Evolutionary conservation across 2,113 vertebrate genomes (phyloP).

Genomic region (Rutilus rutilus): DNA sequence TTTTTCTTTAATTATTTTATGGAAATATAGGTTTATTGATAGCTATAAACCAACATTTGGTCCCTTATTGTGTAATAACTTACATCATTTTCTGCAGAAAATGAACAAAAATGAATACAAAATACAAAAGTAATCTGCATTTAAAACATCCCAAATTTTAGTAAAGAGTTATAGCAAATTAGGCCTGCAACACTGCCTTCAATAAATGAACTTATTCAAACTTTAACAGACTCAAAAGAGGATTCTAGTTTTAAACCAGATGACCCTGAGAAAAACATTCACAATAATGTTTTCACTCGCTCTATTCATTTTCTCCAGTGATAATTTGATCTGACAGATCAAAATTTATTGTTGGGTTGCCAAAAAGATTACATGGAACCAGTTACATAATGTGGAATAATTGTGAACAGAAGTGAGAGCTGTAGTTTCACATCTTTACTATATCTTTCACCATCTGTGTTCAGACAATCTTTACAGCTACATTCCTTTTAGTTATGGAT

Average conservation of each 20-base stretch:
- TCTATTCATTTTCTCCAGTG: background rate
- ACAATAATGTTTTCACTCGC: background rate
- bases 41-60: background rate
- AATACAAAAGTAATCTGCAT: too few species aligned
- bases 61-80: background rate
- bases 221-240: background rate
- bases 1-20: background rate
- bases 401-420: slow-evolving; percentile 24
- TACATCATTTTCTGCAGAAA: too few species aligned
- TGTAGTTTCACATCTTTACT: background rate
- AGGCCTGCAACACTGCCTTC: background rate
- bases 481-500: background rate
- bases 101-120: too few species aligned
- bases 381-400: slow-evolving; percentile 8
- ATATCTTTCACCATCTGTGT: background rate
- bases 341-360: background rate
- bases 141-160: too few species aligned
- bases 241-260: background rate
- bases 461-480: background rate
- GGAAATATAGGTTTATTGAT: background rate
- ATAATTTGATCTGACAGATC: slow-evolving; percentile 8
- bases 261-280: slow-evolving; percentile 1
- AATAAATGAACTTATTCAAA: background rate
- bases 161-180: background rate
- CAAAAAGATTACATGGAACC: background rate